Evolutionary conservation across 2,113 vertebrate species (phyloP).

Genomic region (Thryonomys swinderianus): DNA sequence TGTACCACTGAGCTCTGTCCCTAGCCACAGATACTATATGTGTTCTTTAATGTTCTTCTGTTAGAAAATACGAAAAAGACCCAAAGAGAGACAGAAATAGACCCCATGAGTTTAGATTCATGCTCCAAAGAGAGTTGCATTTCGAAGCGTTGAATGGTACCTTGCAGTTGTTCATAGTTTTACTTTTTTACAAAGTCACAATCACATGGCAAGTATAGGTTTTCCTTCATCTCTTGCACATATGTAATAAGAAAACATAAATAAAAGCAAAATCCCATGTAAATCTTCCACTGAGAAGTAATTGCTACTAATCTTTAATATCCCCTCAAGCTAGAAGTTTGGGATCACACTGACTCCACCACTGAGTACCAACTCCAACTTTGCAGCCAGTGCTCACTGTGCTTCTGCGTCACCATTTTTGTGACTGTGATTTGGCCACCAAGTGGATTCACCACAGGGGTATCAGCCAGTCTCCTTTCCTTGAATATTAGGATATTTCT

Average conservation of each 20-base stretch:
- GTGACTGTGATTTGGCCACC: background rate
- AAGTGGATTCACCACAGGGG: background rate
- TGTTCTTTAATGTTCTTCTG: background rate
- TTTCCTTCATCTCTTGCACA: constrained; percentile 28
- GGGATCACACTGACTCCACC: background rate
- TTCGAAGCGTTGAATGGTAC: background rate
- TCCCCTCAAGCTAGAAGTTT: background rate
- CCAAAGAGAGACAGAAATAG: background rate
- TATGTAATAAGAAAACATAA: background rate
- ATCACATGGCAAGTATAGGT: background rate
- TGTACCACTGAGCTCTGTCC: background rate
- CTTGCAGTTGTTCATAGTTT: background rate
- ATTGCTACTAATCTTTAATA: background rate
- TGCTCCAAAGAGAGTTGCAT: background rate
- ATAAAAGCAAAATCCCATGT: background rate
- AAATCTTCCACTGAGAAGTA: constrained; percentile 17
- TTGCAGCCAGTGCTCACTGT: background rate
- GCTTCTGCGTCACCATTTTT: background rate
- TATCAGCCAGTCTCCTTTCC: background rate
- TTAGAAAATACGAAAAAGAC: constrained; percentile 41
- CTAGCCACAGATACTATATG: background rate
- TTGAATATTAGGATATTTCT: background rate
- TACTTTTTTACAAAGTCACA: constrained; percentile 50
- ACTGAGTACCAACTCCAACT: background rate
- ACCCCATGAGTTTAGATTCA: background rate